Evolutionary conservation across 1,140 invertebrate species (phyloP), one percentile per base, ranked within the genome.

Genomic region (Bombus impatiens): DNA sequence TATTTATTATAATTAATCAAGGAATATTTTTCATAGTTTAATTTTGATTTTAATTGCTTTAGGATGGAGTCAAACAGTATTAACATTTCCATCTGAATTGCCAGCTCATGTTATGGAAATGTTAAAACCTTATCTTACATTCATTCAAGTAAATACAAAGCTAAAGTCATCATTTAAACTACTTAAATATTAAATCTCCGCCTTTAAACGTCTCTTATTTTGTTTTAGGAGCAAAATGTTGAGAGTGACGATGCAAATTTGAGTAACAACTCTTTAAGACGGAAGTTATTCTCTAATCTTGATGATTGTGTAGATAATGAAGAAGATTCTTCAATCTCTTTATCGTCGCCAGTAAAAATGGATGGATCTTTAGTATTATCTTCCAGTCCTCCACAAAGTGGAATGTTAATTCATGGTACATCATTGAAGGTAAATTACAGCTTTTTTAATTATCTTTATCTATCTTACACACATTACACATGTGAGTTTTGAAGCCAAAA

Each of bases 71-170:
- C 96, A 97, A 93, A 97, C 96, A 84, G 89, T 95, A 86, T 93
- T 97, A 59, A 95, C 96, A 71, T 89, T 97, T 81, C 96, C 96
- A 78, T 92, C 95, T 72, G 91, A 95, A 82, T 93, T 97, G 32
- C 96, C 96, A 8, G 90, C 94, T 82, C 94, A 96, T 91, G 90
- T 97, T 25, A 96, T 96, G 94, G 95, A 96, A 87, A 92, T 95
- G 57, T 93, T 97, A 44, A 95, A 96, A 92, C 96, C 96, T 79
- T 97, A 96, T 91, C 96, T 96, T 89, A 96, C 95, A 65, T 96
- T 95, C 88, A 96, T 94, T 80, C 95, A 96, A 95, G 96, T 96
- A 89, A 37, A 59, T 42, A 0, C 72, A 65, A 59, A 78, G 0
- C 9, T 35, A 15, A 18, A 68, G 53, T 74, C 1, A n/a, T 62